Evolutionary conservation across 2,888 invertebrate genomes (phyloP).

Genomic region (Lasioglossum zephyrum): DNA sequence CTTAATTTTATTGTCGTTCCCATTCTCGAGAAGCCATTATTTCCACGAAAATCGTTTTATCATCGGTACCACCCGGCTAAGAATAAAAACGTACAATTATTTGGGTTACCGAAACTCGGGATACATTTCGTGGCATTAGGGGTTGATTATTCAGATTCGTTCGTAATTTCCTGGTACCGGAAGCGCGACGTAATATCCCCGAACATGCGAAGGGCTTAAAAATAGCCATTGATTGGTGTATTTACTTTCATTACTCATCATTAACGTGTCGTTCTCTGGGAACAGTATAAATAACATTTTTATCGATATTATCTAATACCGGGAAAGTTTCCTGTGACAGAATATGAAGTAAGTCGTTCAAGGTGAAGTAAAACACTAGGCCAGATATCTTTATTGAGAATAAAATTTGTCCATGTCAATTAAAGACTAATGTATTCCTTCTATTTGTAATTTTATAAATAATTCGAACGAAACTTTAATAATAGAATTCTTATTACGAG

Average conservation of each 20-base stretch:
- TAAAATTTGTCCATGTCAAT: too few species aligned
- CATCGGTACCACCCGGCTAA: neutral
- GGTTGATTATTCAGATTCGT: neutral
- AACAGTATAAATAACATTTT: neutral
- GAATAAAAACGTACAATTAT: neutral
- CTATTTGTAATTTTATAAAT: too few species aligned
- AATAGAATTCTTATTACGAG: too few species aligned
- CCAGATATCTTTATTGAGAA: too few species aligned
- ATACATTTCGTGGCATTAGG: neutral
- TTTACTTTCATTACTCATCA: neutral
- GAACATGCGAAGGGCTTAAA: neutral
- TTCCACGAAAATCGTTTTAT: neutral
- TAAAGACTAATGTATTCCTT: too few species aligned
- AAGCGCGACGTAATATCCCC: neutral
- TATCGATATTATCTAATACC: neutral
- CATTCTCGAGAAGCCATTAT: neutral
- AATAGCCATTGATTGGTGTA: neutral
- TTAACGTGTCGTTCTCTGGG: neutral
- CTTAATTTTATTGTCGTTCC: conserved; percentile 5
- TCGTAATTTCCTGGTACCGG: neutral
- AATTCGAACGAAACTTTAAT: too few species aligned
- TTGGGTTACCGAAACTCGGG: neutral
- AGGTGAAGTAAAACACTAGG: too few species aligned
- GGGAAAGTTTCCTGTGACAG: neutral
- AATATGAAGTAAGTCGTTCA: neutral